Base-by-base conservation (phyloP, 2,888 invertebrate species). In the Orthosia gracilis region DNA sequence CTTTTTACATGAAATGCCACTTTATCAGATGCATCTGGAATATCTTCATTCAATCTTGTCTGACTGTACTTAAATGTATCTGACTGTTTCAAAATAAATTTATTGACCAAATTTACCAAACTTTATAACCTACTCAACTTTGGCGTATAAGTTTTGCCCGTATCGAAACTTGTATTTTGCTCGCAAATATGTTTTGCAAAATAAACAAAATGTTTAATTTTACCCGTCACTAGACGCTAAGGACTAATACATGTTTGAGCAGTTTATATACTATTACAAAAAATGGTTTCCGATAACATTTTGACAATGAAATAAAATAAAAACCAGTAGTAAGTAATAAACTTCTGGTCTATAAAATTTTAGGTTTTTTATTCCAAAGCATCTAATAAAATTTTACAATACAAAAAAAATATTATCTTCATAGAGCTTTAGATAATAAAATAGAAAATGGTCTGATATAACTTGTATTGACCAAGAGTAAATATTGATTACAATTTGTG, bases 151-250 rank as follows among this genome's bases (percentile, higher is more conserved):
- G 21, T 61, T 61, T 21, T 45, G 15, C 3, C 21, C 13, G 40
- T 15, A 21, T 61, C 12, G 13, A 59, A 40, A 61, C 40, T 15
- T n/a, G 21, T 61, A 26, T 17, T 63, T 52, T 17, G 11, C 18
- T 57, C 21, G 7, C 17, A 18, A 69, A 58, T 9, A 52, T 26
- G 40, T 57, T 66, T 66, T 63, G 52, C 23, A 62, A 52, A 62
- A 55, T 26, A 70, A 63, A 78, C 50, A 21, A 26, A 70, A 26
- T 15, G 23, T n/a, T 50, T 73, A 45, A 73, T 59, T 45, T n/a
- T 45, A 73, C 21, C 40, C 9, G 9, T 18, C 49, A 13, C 7
- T 5, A n/a, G 17, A 45, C 17, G 12, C 1, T 26, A 26, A 45
- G 50, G 4, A 54, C 45, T n/a, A n/a, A 26, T 52, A 67, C 40